Conservation (phyloP, 2,888 invertebrate genomes). For the Drosophila gaucha region DNA sequence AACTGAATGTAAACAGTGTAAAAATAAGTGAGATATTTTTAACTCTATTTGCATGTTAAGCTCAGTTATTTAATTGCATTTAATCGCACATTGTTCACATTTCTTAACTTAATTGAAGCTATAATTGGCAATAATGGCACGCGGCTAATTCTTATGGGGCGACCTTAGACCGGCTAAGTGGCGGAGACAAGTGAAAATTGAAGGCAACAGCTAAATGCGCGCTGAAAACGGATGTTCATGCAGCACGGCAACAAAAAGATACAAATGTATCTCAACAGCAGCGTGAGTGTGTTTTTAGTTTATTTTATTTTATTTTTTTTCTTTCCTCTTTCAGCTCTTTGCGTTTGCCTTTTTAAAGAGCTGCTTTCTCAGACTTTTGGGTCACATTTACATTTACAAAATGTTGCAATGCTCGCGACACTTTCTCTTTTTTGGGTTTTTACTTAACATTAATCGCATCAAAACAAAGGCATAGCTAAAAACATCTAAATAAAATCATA, state of each 20-base stretch:
- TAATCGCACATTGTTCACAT: slow-evolving; percentile 9
- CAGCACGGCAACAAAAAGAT: slow-evolving; percentile 36
- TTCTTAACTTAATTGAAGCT: slow-evolving; percentile 5
- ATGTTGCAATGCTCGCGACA: slow-evolving; percentile 59
- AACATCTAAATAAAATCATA: slow-evolving; percentile 12
- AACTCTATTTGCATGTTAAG: slow-evolving; percentile 6
- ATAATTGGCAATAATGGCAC: slow-evolving; percentile 8
- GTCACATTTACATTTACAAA: slow-evolving; percentile 63
- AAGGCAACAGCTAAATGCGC: slow-evolving; percentile 9
- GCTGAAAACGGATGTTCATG: slow-evolving; percentile 33
- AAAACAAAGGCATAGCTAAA: slow-evolving; percentile 42
- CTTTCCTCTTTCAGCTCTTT: slow-evolving; percentile 34
- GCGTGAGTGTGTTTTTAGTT: slow-evolving; percentile 5
- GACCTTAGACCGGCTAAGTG: slow-evolving; percentile 27
- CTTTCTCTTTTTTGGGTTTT: slow-evolving; percentile 64
- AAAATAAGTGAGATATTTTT: background rate
- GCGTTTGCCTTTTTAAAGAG: slow-evolving; percentile 27
- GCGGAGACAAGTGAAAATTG: slow-evolving; percentile 34
- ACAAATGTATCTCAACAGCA: slow-evolving; percentile 44
- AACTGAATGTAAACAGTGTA: background rate
- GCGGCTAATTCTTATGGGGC: slow-evolving; percentile 16
- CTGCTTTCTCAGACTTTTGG: slow-evolving; percentile 57
- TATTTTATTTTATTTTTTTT: slow-evolving; percentile 3
- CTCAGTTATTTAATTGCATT: background rate
- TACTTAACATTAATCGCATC: slow-evolving; percentile 39